Percentiles rank a stretch among this genome's conserved stretches.
These are phyloP conservation scores for Rhagoletis zephyria DNA, from an alignment of 1,140 invertebrate genomes.

Conservation along the genomic window DNA sequence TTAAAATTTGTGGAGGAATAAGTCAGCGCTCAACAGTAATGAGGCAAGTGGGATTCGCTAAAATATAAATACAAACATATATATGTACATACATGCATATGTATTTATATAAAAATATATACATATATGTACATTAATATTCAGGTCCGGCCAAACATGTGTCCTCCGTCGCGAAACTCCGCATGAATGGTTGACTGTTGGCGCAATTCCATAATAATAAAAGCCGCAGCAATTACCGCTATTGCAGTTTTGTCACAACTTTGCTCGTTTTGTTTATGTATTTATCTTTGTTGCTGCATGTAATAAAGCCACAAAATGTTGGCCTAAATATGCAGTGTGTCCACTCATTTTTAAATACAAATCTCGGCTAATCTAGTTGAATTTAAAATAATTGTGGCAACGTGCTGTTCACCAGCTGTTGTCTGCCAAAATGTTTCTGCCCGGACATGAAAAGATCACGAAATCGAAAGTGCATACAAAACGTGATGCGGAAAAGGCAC, in stretches of 20 bases:
- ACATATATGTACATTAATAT: not conserved
- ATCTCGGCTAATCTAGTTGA: not conserved
- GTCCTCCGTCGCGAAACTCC: too few species aligned
- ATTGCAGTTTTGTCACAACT: conserved; percentile 11
- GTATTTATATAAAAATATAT: not conserved
- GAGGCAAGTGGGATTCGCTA: not conserved
- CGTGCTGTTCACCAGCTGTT: not conserved
- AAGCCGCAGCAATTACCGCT: not conserved
- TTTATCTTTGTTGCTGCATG: not conserved
- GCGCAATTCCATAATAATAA: conserved; percentile 35
- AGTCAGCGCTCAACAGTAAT: not conserved
- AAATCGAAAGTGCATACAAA: not conserved
- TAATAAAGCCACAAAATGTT: conserved; percentile 18
- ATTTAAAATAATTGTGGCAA: conserved; percentile 16
- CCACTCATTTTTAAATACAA: not conserved
- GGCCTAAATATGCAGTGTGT: conserved; percentile 10
- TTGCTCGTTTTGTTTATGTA: not conserved
- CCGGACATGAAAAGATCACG: not conserved
- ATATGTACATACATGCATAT: not conserved
- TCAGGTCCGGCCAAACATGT: too few species aligned
- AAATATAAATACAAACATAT: not conserved
- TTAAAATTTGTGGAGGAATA: not conserved
- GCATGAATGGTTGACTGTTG: not conserved
- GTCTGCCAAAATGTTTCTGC: not conserved
- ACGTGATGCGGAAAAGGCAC: not conserved